These are phyloP conservation scores for Sinonovacula constricta DNA, from an alignment of 1,140 invertebrate species.

Conservation along the genomic window DNA sequence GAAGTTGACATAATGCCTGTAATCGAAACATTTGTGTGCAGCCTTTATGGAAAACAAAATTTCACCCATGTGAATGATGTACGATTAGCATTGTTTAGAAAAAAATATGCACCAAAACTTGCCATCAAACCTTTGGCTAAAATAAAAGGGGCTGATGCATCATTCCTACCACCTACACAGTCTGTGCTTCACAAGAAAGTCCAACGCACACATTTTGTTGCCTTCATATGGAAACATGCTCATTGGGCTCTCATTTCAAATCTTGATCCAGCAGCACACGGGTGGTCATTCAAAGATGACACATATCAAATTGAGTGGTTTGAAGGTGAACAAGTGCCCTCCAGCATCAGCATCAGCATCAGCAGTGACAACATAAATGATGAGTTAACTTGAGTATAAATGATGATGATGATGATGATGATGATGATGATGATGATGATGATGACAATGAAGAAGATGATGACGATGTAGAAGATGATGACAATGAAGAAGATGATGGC, in stretches of 20 bases:
- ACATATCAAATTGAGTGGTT: conserved; percentile 18
- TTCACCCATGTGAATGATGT: not conserved
- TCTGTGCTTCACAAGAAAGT: not conserved
- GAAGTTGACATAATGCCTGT: not conserved
- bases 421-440: conserved; percentile 20
- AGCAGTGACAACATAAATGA: no score
- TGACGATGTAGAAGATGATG: no score
- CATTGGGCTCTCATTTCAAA: not conserved
- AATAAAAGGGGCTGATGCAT: conserved; percentile 31
- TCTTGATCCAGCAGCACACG: not conserved
- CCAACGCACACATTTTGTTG: not conserved
- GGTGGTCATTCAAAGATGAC: conserved; percentile 9
- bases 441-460: no score
- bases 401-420: conserved; percentile 46
- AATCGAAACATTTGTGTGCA: conserved; percentile 16
- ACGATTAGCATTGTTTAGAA: conserved; percentile 12
- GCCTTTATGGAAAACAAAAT: conserved; percentile 18
- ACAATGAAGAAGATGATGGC: conserved; percentile 45
- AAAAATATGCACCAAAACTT: conserved; percentile 22
- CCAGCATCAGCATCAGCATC: no score
- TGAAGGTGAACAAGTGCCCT: conserved; percentile 9
- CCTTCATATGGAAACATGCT: conserved; percentile 20
- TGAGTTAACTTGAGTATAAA: conserved; percentile 32
- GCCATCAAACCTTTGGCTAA: conserved; percentile 1
- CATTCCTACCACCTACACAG: conserved; percentile 25